These are phyloP conservation scores for Caenorhabditis sulstoni DNA, from an alignment of 2,888 invertebrate genomes.

Conservation along the genomic window DNA sequence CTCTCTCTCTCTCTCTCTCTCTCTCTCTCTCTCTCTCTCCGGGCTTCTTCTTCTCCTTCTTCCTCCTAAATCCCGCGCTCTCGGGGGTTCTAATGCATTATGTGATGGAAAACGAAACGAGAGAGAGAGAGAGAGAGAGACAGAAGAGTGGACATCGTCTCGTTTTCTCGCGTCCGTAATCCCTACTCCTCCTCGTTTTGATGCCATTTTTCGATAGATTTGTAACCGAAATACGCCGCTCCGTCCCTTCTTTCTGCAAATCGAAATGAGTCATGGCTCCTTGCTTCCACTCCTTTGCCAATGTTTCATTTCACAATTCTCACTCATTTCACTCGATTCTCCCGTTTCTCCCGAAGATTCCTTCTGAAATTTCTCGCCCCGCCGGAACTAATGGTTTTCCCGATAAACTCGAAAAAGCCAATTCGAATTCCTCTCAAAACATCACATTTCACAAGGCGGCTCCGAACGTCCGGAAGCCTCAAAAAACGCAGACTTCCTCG, in stretches of 20 bases:
- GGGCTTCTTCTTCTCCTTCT: constrained; percentile 18
- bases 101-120: constrained; percentile 47
- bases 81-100: constrained; percentile 36
- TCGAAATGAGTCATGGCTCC: constrained; percentile 12
- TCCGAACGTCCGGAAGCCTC: neutral
- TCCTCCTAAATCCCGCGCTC: constrained; percentile 29
- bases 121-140: too few relatives aligned
- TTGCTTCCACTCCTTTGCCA: neutral
- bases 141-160: constrained; percentile 24
- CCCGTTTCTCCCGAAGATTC: too few relatives aligned
- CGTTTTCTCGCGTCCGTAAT: constrained; percentile 37
- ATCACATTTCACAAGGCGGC: neutral
- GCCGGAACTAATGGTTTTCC: too few relatives aligned
- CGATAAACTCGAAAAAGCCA: too few relatives aligned
- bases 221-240: constrained; percentile 8
- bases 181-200: constrained; percentile 11
- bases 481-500: neutral
- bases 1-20: constrained; percentile 36
- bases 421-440: too few relatives aligned
- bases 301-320: constrained; percentile 18
- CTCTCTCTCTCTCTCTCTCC: constrained; percentile 5
- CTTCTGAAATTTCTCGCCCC: too few relatives aligned
- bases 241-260: constrained; percentile 6
- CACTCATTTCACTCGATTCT: too few relatives aligned
- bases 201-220: constrained; percentile 40